Percentiles rank a stretch among this genome's conserved stretches.
Evolutionary conservation across 2,888 invertebrate species (phyloP).

Genomic region (Ornithoptera priamus): DNA sequence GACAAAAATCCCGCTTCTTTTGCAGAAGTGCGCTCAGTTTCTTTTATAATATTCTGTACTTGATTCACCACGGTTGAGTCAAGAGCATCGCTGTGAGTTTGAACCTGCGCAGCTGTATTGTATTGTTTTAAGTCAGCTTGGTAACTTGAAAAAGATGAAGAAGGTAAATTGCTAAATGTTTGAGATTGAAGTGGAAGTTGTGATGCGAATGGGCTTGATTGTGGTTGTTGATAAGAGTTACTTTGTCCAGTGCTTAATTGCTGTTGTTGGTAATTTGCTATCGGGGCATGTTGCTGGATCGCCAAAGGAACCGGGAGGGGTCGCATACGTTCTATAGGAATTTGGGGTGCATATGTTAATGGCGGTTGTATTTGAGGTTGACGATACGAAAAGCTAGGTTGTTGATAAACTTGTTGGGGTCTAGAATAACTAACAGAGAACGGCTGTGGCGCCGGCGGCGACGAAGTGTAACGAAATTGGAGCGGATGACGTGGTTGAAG

Average conservation of each 20-base stretch:
- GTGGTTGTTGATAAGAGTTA: constrained; percentile 41
- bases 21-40: constrained; percentile 66
- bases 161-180: constrained; percentile 36
- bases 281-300: constrained; percentile 31
- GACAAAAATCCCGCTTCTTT: constrained; percentile 64
- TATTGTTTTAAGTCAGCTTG: constrained; percentile 68
- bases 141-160: constrained; percentile 54
- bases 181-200: constrained; percentile 48
- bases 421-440: constrained; percentile 32
- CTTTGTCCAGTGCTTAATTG: constrained; percentile 33
- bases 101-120: constrained; percentile 43
- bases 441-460: constrained; percentile 41
- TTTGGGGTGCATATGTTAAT: constrained; percentile 29
- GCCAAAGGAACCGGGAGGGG: constrained; percentile 25
- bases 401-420: constrained; percentile 34
- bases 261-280: constrained; percentile 25
- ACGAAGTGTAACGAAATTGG: constrained; percentile 37
- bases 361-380: constrained; percentile 25
- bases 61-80: constrained; percentile 61
- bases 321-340: constrained; percentile 28
- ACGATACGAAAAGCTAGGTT: constrained; percentile 25
- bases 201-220: constrained; percentile 30
- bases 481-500: constrained; percentile 32
- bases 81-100: constrained; percentile 55
- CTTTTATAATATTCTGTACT: constrained; percentile 65